Evolutionary conservation across 64 coral and sea anemone species (phyloP), one percentile per base, ranked within the genome.

Genomic region (Actinia tenebrosa): DNA sequence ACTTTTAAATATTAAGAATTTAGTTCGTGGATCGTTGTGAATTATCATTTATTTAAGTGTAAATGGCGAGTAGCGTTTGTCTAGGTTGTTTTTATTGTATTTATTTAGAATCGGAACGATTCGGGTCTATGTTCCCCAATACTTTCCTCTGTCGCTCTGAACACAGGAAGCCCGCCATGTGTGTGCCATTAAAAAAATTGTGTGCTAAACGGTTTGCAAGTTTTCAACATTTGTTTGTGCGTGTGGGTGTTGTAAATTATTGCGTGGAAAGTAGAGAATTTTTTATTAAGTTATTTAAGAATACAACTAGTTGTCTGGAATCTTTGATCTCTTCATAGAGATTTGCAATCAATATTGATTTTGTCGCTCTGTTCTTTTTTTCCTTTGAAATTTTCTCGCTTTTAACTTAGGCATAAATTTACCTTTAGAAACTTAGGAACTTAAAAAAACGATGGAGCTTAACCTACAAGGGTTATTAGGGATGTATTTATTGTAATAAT

Each of bases 251-350:
- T 72, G 8, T 72, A 72, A 14, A 72, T 72, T 72, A 72, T 72
- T 66, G 69, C 23, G n/a, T 72, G 26, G 10, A 14, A 30, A 14
- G 26, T 72, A 72, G 69, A 72, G 25, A 26, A 27, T 72, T 3
- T 72, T 72, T 72, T 80, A 80, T 37, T 81, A 81, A 81, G 46
- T 53, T 81, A 81, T 81, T 81, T 81, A 81, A 81, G 56, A 13
- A 53, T 17, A 79, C 45, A 26, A 44, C 4, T 79, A 79, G 77
- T 37, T 27, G 15, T 42, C 77, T 79, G 27, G 27, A 44, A 18
- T 26, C 27, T 16, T 79, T 66, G 63, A 23, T 66, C 63, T 66
- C 63, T 66, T n/a, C 10, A 9, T 61, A 61, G 16, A 61, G 60
- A 61, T 66, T 66, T 66, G 63, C 63, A 5, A 66, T 66, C 63